Percentiles rank a stretch among this genome's conserved stretches.
phyloP scores from a whole-genome alignment of 2,113 vertebrate species.

The Cnemophilus loriae region DNA sequence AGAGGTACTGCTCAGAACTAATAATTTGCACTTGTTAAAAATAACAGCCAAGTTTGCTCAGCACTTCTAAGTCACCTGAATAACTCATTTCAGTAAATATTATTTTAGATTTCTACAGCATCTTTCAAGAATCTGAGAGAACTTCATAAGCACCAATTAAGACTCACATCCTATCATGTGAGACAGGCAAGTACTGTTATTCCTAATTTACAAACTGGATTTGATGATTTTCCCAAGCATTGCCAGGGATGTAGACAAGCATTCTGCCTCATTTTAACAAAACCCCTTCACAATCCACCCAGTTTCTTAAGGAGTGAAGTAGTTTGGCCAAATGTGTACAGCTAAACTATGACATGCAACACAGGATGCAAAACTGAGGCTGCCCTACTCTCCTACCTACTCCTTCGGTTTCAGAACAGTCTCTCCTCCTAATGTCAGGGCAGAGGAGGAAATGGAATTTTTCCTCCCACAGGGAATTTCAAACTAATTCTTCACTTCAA shows the following conservation, averaged over 20 bases:
- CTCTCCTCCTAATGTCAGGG: background rate
- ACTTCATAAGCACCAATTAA: background rate
- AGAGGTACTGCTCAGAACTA: background rate
- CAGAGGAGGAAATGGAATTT: background rate
- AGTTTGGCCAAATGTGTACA: background rate
- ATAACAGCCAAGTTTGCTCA: background rate
- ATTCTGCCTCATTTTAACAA: background rate
- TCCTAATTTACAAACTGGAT: background rate
- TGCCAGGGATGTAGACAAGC: background rate
- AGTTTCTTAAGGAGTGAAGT: background rate
- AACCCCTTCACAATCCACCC: background rate
- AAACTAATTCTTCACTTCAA: background rate
- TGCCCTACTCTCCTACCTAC: background rate
- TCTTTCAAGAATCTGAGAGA: background rate
- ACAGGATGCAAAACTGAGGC: background rate
- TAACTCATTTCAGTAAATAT: background rate
- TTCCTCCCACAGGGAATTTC: background rate
- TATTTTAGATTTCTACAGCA: background rate
- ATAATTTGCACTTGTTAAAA: background rate
- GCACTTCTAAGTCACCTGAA: background rate
- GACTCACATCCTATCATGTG: background rate
- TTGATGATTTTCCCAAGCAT: background rate
- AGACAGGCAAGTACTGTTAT: background rate
- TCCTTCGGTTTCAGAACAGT: background rate
- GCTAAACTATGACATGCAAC: background rate